A percentile compares a stretch with the other conserved stretches of the same genome.
These are phyloP conservation scores for Tyto alba DNA, from an alignment of 2,113 vertebrate genomes.

Conservation along the genomic window DNA sequence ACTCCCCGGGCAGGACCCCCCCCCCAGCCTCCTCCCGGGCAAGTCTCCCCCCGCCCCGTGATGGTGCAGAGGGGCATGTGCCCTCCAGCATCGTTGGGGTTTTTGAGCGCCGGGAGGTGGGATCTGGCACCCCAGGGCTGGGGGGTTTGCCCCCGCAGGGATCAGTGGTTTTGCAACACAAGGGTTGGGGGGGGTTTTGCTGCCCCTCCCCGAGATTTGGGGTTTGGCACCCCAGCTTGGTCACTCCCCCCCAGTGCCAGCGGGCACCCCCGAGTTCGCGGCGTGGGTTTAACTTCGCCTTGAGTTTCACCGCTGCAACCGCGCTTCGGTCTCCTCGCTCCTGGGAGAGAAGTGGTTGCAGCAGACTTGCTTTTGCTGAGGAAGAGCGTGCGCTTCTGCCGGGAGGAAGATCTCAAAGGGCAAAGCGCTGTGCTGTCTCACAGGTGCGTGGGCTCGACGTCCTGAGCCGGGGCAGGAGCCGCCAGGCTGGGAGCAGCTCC, in stretches of 20 bases:
- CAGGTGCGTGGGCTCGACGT: rapidly evolving
- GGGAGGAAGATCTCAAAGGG: too few relatives aligned
- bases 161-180: too few relatives aligned
- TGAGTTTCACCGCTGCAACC: rapidly evolving
- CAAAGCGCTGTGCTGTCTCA: rapidly evolving
- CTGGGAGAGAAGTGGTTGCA: not conserved
- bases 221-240: rapidly evolving
- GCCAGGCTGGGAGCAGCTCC: not conserved
- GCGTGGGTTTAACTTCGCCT: not conserved
- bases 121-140: not conserved
- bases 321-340: rapidly evolving
- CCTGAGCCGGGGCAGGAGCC: rapidly evolving
- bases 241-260: rapidly evolving
- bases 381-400: rapidly evolving
- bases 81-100: not conserved
- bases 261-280: rapidly evolving
- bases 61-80: not conserved
- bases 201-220: too few relatives aligned
- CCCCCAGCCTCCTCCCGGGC: too few relatives aligned
- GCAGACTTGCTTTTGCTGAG: rapidly evolving
- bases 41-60: too few relatives aligned
- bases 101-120: not conserved
- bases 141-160: not conserved
- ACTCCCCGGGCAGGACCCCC: not conserved
- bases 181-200: too few relatives aligned